Base-by-base conservation (phyloP, 2,888 invertebrate species). In the Ophion slaviceki region DNA sequence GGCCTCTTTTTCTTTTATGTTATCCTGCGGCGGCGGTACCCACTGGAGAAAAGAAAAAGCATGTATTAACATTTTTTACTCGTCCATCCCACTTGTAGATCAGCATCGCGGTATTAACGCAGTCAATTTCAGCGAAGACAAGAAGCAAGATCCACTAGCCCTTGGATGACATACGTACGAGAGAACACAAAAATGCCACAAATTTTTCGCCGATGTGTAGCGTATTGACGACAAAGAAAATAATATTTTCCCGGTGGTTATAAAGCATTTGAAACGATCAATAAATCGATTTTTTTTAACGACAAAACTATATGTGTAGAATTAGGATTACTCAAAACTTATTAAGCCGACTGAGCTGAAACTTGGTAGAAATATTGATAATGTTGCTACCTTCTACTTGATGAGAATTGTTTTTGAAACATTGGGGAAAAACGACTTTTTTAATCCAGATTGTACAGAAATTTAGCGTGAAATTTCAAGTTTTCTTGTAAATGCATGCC, bases 11-110 rank as follows among this genome's bases (percentile, higher is more conserved):
- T 97, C 95, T 93, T 96, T 96, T 82, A 95, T 94, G 84, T 96
- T 96, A 70, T 95, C 95, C 88, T 97, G 96, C 79, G 97, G 97
- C 84, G 95, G 95, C 89, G 98, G 97, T 88, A 97, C 96, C 98
- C 98, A 98, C 97, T 97, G 94, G 90, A 94, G 94, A 90, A 86
- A 84, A 79, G 81, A 72, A 64, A 84, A 75, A 76, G 10, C 75
- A 79, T 53, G 36, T 7, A 66, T 36, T 28, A 74, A 84, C 53
- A n/a, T 62, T 78, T 57, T 75, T 5, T 14, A 68, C 68, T 62
- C 40, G n/a, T 72, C 66, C 40, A 61, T 72, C 45, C 28, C 71
- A 72, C 83, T 59, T 74, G 47, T 61, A 32, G 40, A 80, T 80
- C 24, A 82, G 76, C 64, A n/a, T 71, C 53, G 24, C 70, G 61